These are phyloP conservation scores for Bombus confusus DNA, from an alignment of 1,140 invertebrate genomes.

Conservation along the genomic window DNA sequence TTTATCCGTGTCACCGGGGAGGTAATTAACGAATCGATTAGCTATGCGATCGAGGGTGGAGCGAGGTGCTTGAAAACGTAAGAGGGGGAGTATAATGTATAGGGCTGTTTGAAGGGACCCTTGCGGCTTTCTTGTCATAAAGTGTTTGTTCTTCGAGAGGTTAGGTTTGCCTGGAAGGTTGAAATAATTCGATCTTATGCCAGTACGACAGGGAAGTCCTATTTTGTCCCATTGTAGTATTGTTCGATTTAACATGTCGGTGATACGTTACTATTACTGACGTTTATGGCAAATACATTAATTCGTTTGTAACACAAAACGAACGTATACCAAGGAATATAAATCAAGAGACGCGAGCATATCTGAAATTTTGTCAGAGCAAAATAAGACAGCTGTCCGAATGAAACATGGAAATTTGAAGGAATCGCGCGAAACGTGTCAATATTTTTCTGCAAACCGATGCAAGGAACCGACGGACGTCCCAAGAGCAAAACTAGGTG, in stretches of 20 bases:
- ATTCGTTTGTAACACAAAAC: neutral
- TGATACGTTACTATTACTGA: neutral
- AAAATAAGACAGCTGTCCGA: neutral
- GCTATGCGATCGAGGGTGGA: conserved; percentile 32
- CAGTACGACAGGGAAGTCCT: too few relatives aligned
- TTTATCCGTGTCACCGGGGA: conserved; percentile 28
- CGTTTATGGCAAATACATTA: neutral
- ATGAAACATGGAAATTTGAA: conserved; percentile 3
- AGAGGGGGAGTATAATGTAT: conserved; percentile 7
- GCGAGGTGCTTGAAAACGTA: conserved; percentile 5
- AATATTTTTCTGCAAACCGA: neutral
- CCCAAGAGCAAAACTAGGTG: neutral
- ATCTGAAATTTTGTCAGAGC: neutral
- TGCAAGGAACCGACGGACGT: neutral
- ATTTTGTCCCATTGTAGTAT: neutral
- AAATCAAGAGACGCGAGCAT: neutral
- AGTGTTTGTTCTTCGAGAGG: conserved; percentile 14
- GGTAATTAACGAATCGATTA: conserved; percentile 44
- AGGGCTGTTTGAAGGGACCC: conserved; percentile 17
- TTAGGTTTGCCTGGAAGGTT: neutral
- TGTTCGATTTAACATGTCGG: neutral
- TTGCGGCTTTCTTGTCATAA: conserved; percentile 4
- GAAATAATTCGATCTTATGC: conserved; percentile 2
- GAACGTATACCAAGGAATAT: neutral
- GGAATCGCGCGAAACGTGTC: neutral